Evolutionary conservation across 2,888 invertebrate species (phyloP).

Genomic region (Bellardia pandia): DNA sequence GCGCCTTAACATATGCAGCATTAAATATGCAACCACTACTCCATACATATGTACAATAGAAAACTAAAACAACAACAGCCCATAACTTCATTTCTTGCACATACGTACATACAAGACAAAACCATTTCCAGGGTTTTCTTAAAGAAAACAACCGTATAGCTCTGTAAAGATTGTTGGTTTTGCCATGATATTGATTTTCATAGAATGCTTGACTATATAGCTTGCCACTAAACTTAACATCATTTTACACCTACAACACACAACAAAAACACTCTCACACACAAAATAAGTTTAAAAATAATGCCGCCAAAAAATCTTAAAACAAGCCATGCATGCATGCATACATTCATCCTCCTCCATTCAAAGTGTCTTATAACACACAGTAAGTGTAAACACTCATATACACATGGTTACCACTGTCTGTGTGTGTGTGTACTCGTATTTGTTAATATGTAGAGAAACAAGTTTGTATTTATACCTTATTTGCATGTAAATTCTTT

Average conservation of each 20-base stretch:
- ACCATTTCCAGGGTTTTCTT: slow-evolving; percentile 26
- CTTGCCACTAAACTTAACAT: slow-evolving; percentile 70
- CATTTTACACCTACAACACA: slow-evolving; percentile 68
- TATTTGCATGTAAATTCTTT: slow-evolving; percentile 74
- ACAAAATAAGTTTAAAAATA: slow-evolving; percentile 40
- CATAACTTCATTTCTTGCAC: background rate
- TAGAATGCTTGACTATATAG: slow-evolving; percentile 48
- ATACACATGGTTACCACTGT: background rate
- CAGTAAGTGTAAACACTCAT: background rate
- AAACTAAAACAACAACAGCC: background rate
- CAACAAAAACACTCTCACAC: too few species aligned
- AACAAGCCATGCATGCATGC: slow-evolving; percentile 33
- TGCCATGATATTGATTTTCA: slow-evolving; percentile 68
- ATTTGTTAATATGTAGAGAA: background rate
- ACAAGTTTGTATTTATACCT: slow-evolving; percentile 48
- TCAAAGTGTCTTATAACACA: background rate
- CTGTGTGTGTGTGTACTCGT: background rate
- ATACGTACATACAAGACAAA: slow-evolving; percentile 36
- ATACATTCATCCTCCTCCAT: background rate
- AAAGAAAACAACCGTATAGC: slow-evolving; percentile 34
- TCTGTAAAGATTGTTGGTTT: slow-evolving; percentile 27
- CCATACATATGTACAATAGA: background rate
- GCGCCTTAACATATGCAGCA: slow-evolving; percentile 73
- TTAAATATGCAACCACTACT: slow-evolving; percentile 62
- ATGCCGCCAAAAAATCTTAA: slow-evolving; percentile 58